Evolutionary conservation across 92 coral and sea anemone species (phyloP), one percentile per base, ranked within the genome.

Genomic region (Nematostella vectensis): DNA sequence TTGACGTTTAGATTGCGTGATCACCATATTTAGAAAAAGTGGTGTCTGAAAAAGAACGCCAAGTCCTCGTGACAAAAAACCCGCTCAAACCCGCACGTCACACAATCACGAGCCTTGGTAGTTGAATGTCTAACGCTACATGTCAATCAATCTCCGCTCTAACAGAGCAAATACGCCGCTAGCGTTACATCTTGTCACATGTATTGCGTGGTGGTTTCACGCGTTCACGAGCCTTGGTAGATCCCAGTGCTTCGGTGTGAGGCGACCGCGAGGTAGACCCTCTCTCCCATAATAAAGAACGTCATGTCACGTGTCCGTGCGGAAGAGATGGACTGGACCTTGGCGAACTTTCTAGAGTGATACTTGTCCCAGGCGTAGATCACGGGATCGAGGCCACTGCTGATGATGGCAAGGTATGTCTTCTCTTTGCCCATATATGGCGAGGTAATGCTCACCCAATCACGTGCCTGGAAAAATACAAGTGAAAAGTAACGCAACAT

Each of bases 301-400:
- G 66, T 81, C 89, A 89, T 85, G 72, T 89, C 96, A 27, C 96
- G 80, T 25, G 96, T 86, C 39, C 86, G 62, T 28, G 30, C 63
- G 3, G 94, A 71, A 1, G 83, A 75, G 29, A 89, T 80, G 24
- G 80, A 83, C 50, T 89, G 96, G 10, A 89, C 79, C 47, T 85
- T 77, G 39, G 80, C 83, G 16, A 89, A 89, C 63, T 70, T 69
- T 23, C 65, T 76, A 39, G 78, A 65, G 60, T 69, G 71, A 29
- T 68, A 73, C 33, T 82, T 63, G 58, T 84, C 89, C 96, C 96
- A 89, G 33, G 84, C 94, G 52, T 80, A 89, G 39, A 89, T 89
- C 11, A 71, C 63, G 20, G 96, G 94, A 27, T 68, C 49, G 19
- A 58, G 65, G 50, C 67, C 69, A 48, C 75, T 80, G 55, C 88